phyloP scores from a whole-genome alignment of 2,797 vertebrate genomes.

The Helicolenus hilgendorfi region DNA sequence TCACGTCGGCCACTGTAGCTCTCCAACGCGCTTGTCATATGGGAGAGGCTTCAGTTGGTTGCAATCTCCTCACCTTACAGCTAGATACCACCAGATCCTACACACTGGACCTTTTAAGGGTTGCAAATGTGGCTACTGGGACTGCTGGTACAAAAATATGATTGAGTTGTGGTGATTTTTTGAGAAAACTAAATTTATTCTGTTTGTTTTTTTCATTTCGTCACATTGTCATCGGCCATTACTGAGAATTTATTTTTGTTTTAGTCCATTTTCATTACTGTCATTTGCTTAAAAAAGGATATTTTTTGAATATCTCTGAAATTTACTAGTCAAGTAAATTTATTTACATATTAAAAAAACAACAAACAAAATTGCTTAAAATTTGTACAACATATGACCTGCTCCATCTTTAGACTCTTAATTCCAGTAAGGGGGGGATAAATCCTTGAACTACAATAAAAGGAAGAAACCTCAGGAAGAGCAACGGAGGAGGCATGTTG shows the following conservation, averaged over 20 bases:
- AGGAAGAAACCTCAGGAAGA: neutral
- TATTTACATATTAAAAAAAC: neutral
- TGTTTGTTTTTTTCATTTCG: neutral
- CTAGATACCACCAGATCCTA: no score
- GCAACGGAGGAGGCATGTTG: neutral
- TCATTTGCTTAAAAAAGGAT: neutral
- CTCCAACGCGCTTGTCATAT: no score
- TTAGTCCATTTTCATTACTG: neutral
- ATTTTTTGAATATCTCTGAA: neutral
- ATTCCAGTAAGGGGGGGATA: no score
- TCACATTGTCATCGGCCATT: neutral
- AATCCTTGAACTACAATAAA: neutral
- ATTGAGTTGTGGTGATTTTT: neutral
- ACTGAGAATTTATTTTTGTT: neutral
- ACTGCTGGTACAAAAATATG: neutral
- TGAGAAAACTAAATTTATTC: neutral
- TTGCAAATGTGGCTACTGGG: neutral
- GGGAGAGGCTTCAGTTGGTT: no score
- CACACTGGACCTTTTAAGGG: neutral
- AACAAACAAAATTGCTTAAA: neutral
- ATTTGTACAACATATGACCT: neutral
- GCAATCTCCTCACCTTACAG: no score
- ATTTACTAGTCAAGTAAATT: neutral
- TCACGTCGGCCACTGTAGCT: no score
- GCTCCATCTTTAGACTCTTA: no score